Evolutionary conservation across 1,140 invertebrate genomes (phyloP), one percentile per base, ranked within the genome.

Genomic region (Caenorhabditis brenneri): DNA sequence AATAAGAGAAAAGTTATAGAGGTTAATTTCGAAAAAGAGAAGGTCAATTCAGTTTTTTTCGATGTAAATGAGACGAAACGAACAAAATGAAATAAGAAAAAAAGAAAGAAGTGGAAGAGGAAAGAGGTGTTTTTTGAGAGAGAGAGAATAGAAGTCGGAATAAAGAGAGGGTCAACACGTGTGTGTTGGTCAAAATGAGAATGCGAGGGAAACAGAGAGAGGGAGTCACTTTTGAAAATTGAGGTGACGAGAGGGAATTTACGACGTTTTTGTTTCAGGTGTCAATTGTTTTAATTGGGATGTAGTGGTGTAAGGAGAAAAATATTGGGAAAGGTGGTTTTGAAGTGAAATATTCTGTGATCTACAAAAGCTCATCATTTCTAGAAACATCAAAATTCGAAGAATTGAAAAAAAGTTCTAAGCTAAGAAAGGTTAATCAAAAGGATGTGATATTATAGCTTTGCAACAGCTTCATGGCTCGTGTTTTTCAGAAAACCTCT

Each of bases 31-130:
- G 22, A 42, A 74, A 74, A 74, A 46, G 36, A 74, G 65, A 74
- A 74, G 65, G 36, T 74, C 65, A 74, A 42, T 74, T 42, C 36
- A 74, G n/a, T 58, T 58, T 22, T 7, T 15, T 74, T 39, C 65
- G 65, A 74, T 74, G 36, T 24, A 74, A 74, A 74, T 74, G 65
- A 74, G 65, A 42, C 65, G 65, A 74, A 74, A 42, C 65, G 65
- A 74, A 42, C 65, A 31, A 74, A 36, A 65, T 36, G 58, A 65
- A 29, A 29, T 10, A 7, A 58, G 15, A 36, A n/a, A 36, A 36
- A 31, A 51, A 6, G 49, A 51, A 51, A 51, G 19, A 22, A 16
- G 49, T n/a, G 19, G 49, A 19, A 65, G 31, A 6, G 31, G 22
- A 31, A 16, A 19, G 33, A 65, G 58, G 4, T 24, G 29, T 39